A percentile compares a stretch with the other conserved stretches of the same genome.
Evolutionary conservation across 2,888 invertebrate genomes (phyloP).

Genomic region (Coecobrya sp.): DNA sequence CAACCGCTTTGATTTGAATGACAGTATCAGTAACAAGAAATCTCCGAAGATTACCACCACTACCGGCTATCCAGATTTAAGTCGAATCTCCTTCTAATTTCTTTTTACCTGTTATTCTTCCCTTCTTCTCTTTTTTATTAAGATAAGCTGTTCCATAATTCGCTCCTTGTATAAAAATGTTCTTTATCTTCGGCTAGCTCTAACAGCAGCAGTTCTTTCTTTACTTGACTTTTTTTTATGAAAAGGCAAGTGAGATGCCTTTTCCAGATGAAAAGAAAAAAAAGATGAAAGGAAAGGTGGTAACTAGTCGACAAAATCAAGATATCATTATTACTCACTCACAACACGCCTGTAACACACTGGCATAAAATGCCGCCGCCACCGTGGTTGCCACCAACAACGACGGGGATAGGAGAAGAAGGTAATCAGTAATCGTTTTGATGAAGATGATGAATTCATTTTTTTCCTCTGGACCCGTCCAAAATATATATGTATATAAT

Average conservation of each 20-base stretch:
- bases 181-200: no score
- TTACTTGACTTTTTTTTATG: constrained; percentile 12
- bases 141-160: no score
- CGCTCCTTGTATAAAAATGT: no score
- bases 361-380: constrained; percentile 62
- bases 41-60: not conserved
- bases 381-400: constrained; percentile 18
- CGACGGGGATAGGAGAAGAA: not conserved
- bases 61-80: not conserved
- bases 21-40: constrained; percentile 50
- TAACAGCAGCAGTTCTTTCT: no score
- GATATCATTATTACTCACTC: constrained; percentile 79
- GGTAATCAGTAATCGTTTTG: not conserved
- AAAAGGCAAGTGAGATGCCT: constrained; percentile 40
- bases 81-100: not conserved
- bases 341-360: constrained; percentile 72
- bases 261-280: constrained; percentile 39
- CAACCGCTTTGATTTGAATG: constrained; percentile 52
- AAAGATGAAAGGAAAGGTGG: constrained; percentile 63
- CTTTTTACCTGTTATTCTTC: not conserved
- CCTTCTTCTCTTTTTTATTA: constrained; percentile 1
- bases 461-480: not conserved
- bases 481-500: no score
- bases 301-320: constrained; percentile 74
- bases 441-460: constrained; percentile 42